Conservation (phyloP, 1,140 invertebrate genomes). For the Trichonephila clavipes region DNA sequence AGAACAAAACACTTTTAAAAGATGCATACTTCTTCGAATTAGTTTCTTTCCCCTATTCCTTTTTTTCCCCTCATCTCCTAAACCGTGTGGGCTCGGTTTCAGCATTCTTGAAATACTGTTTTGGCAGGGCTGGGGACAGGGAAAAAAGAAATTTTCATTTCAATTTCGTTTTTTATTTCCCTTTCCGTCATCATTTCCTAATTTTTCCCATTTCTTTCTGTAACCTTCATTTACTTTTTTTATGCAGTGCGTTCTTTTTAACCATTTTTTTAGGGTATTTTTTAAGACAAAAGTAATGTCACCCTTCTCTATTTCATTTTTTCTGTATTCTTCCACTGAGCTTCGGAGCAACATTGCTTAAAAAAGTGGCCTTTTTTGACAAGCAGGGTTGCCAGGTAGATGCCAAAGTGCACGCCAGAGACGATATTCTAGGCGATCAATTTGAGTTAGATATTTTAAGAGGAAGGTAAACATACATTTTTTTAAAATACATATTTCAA, state of each 20-base stretch:
- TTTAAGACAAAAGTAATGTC: slow-evolving; percentile 29
- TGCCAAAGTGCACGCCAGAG: neutral
- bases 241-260: slow-evolving; percentile 1
- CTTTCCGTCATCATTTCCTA: slow-evolving; percentile 53
- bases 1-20: slow-evolving; percentile 30
- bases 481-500: too few relatives aligned
- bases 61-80: neutral
- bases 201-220: slow-evolving; percentile 48
- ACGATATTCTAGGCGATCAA: neutral
- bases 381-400: slow-evolving; percentile 19
- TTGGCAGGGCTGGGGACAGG: neutral
- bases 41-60: neutral
- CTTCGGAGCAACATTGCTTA: slow-evolving; percentile 5
- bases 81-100: neutral
- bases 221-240: slow-evolving; percentile 46
- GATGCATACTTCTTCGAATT: slow-evolving; percentile 46
- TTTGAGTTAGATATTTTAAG: neutral
- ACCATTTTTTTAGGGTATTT: neutral
- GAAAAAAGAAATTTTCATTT: slow-evolving; percentile 24
- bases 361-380: slow-evolving; percentile 41
- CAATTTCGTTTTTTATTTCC: slow-evolving; percentile 49
- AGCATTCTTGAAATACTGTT: slow-evolving; percentile 18
- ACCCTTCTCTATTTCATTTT: slow-evolving; percentile 23
- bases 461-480: neutral
- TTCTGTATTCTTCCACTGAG: neutral